phyloP scores from a whole-genome alignment of 2,888 invertebrate genomes.

The Pristionchus maxplancki region DNA sequence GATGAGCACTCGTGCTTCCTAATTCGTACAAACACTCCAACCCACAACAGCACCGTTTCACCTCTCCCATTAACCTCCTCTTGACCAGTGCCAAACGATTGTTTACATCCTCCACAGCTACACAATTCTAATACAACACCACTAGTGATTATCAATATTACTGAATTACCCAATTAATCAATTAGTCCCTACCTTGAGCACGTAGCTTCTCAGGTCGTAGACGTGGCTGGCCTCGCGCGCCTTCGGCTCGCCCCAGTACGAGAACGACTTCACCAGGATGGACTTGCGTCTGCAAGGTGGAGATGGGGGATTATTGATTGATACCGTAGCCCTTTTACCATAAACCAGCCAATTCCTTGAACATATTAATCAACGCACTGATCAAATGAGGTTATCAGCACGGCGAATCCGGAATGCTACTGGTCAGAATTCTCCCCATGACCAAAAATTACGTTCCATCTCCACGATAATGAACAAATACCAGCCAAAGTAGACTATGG shows the following conservation, averaged over 20 bases:
- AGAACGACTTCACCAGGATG: constrained; percentile 91
- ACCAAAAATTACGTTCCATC: background rate
- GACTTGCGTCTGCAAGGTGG: constrained; percentile 81
- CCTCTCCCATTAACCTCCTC: background rate
- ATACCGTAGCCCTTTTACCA: background rate
- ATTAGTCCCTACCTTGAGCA: constrained; percentile 83
- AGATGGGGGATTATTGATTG: constrained; percentile 3
- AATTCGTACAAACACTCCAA: background rate
- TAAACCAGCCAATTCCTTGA: no score
- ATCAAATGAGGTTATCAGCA: background rate
- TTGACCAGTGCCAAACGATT: background rate
- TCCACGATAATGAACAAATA: background rate
- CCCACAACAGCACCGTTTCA: background rate
- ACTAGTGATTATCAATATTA: no score
- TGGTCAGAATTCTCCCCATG: background rate
- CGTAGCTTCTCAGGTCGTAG: constrained; percentile 94
- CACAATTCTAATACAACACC: no score
- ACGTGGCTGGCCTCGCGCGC: constrained; percentile 87
- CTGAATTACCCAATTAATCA: no score
- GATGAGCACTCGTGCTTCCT: background rate
- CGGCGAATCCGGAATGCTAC: background rate
- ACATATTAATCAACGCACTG: background rate
- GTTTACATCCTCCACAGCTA: no score
- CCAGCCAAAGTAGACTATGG: no score
- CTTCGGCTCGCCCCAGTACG: constrained; percentile 92